Percentiles rank a stretch among this genome's conserved stretches.
phyloP scores from a whole-genome alignment of 2,797 vertebrate genomes.

The Halcyon smyrnensis region DNA sequence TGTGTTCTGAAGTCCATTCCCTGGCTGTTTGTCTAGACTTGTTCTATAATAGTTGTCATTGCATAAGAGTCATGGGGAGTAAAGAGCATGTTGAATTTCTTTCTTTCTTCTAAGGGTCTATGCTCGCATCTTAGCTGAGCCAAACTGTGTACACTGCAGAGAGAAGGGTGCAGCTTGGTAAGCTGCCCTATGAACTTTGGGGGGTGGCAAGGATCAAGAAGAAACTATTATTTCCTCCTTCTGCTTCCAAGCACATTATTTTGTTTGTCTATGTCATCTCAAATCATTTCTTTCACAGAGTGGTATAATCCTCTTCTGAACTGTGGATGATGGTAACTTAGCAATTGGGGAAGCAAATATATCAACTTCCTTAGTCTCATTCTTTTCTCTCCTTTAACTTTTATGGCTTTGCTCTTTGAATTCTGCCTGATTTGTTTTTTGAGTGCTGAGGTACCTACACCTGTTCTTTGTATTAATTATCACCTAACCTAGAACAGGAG shows the following conservation, averaged over 20 bases:
- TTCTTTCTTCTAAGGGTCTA: not conserved
- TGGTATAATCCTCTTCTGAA: not conserved
- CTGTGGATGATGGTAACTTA: not conserved
- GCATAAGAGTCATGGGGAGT: not conserved
- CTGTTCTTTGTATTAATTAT: not conserved
- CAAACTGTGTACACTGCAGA: not conserved
- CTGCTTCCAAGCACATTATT: not conserved
- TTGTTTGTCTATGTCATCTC: not conserved
- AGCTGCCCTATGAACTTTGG: not conserved
- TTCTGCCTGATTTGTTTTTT: not conserved
- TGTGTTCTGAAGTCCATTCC: conserved; percentile 6
- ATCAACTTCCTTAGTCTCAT: not conserved
- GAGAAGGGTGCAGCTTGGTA: not conserved
- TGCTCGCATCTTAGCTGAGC: not conserved
- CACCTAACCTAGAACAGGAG: not conserved
- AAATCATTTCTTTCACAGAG: not conserved
- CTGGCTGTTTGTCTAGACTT: conserved; percentile 41
- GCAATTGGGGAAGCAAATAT: not conserved
- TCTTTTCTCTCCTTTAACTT: not conserved
- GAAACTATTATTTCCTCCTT: not conserved
- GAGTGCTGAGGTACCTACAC: not conserved
- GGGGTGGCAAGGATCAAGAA: fast-evolving
- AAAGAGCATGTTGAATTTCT: not conserved
- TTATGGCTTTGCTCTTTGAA: not conserved
- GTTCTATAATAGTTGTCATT: conserved; percentile 16